Base-by-base conservation (phyloP, 2,797 vertebrate species). In the Pipistrellus pipistrellus region DNA sequence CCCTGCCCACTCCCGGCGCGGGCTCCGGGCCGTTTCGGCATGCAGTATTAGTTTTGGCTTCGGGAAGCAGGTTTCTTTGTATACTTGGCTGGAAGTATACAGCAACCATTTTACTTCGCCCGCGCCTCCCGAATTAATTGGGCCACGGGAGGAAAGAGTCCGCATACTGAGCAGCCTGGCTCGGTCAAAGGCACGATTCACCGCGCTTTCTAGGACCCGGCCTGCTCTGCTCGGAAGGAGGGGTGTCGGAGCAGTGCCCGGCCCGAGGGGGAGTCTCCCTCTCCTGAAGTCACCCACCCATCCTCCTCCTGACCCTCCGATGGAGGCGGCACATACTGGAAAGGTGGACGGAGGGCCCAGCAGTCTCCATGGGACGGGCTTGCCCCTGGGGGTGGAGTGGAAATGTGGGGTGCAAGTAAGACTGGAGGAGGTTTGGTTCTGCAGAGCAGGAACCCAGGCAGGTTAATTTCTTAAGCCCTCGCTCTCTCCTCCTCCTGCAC, bases 1-100 rank as follows among this genome's bases (percentile, higher is more conserved):
- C 25, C 32, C 48, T 76, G 53, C 84, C 85, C 84, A 66, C 21
- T 18, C 59, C 80, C 51, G 10, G 55, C 62, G 35, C 20, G 32
- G 11, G 44, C 55, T 41, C 76, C 21, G 21, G 59, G 64, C 95
- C 18, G 88, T 44, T 84, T 32, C 48, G 9, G n/a, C 2, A 9
- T 80, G 27, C 57, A 12, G 1, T 84, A 68, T 71, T 96, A 64
- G 90, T 90, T 96, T 97, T 93, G 92, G 69, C 88, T 90, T 69
- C 90, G 51, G 81, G 81, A 93, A 93, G 38, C 51, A 59, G 76
- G 41, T 94, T 94, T 95, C 92, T 96, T 96, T 96, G 92, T 41
- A 41, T 41, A 32, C 89, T 97, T 97, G 90, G 72, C 95, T 96
- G 53, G 59, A 90, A 92, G 66, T 25, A 69, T 44, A 55, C 4